A percentile compares a stretch with the other conserved stretches of the same genome.
Evolutionary conservation across 2,888 invertebrate genomes (phyloP).

Genomic region (Microctonus hyperodae): DNA sequence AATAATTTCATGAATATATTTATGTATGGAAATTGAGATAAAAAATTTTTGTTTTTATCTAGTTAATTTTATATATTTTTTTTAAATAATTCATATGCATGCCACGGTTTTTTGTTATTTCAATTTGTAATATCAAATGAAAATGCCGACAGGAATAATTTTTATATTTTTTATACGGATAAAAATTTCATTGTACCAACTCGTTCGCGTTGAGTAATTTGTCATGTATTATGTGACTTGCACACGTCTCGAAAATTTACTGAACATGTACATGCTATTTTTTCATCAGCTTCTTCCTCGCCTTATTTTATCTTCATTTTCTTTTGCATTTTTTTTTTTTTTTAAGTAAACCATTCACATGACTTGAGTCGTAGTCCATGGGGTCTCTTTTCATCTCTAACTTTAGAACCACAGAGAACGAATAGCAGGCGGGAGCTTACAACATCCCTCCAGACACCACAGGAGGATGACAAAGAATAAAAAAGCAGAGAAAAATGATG

Average conservation of each 20-base stretch:
- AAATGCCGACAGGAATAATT: not conserved
- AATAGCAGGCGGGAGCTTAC: not conserved
- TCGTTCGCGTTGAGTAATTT: slow-evolving; percentile 9
- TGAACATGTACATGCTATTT: not conserved
- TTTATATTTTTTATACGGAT: not conserved
- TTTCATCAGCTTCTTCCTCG: too few relatives aligned
- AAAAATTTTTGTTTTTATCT: too few relatives aligned
- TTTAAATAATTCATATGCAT: too few relatives aligned
- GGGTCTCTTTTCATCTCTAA: slow-evolving; percentile 34
- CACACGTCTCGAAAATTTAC: not conserved
- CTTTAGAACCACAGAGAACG: slow-evolving; percentile 33
- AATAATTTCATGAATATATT: not conserved
- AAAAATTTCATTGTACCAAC: slow-evolving; percentile 2
- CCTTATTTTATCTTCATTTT: too few relatives aligned
- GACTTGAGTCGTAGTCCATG: slow-evolving; percentile 34
- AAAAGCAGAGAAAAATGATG: not conserved
- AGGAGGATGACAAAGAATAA: not conserved
- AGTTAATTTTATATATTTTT: too few relatives aligned
- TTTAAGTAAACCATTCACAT: slow-evolving; percentile 27
- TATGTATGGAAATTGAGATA: not conserved
- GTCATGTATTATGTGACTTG: slow-evolving; percentile 5
- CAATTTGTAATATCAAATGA: not conserved
- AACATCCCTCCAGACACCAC: not conserved
- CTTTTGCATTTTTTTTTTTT: slow-evolving; percentile 3
- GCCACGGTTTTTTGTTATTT: too few relatives aligned